Base-by-base conservation (phyloP, 2,888 invertebrate genomes). In the Empis livida region DNA sequence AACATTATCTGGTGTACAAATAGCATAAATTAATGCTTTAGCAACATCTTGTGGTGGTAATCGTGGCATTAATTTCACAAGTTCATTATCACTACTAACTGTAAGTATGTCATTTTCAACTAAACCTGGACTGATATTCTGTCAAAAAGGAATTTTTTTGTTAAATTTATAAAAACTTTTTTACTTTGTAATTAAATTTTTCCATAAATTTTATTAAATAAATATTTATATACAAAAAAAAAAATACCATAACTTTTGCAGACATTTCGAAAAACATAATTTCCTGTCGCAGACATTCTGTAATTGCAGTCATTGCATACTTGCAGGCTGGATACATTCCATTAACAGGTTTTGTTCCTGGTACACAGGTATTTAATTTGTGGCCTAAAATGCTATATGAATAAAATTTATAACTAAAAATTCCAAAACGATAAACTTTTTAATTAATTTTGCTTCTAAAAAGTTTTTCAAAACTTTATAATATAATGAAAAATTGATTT, bases 231-330 rank as follows among this genome's bases (percentile, higher is more conserved):
- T 41, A 38, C 16, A 15, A 5, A 8, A 37, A 8, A 14, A 11
- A 14, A 14, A 48, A 58, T 59, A 65, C 65, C 51, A 62, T 59
- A 49, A 65, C 54, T 56, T 59, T 59, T 45, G 64, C 64, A 45
- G 58, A 56, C 31, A 59, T 59, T 46, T 59, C 58, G 11, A 58
- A 53, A 42, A 47, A 56, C 44, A 61, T 52, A 42, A 67, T 53
- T 52, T 67, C 67, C 51, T 64, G 64, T n/a, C 65, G 53, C 20
- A 66, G 54, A 45, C 62, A 63, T 49, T 65, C 65, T 1, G 64
- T 64, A 43, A 67, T 52, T 23, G 64, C 64, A 8, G 61, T 62
- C 44, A 66, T 58, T 5, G 65, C 67, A 46, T 59, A 62, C 53
- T 59, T 59, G 46, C 56, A 56, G 42, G 59, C 57, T 42, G 59